Percentiles rank a stretch among this genome's conserved stretches.
Conservation (phyloP, 2,888 invertebrate species). For the Drosophila mulleri region DNA sequence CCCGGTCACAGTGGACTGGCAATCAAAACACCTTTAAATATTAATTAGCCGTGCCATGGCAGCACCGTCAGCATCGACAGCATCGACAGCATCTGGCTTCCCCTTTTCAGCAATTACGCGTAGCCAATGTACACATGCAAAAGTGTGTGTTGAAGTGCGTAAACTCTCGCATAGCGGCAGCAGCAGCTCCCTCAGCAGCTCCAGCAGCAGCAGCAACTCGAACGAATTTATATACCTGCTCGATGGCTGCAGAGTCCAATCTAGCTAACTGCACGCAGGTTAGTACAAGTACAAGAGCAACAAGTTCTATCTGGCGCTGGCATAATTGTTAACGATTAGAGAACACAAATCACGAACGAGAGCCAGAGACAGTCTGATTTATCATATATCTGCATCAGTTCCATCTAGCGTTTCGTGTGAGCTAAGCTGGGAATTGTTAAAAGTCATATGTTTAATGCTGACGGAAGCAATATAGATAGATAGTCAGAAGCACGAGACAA, state of each 20-base stretch:
- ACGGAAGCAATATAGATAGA: slow-evolving; percentile 69
- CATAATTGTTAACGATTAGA: slow-evolving; percentile 75
- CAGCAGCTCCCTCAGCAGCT: background rate
- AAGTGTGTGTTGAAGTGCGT: slow-evolving; percentile 73
- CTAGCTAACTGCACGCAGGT: slow-evolving; percentile 65
- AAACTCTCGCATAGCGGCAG: slow-evolving; percentile 38
- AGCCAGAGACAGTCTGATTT: slow-evolving; percentile 21
- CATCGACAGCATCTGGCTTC: slow-evolving; percentile 7
- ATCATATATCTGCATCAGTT: slow-evolving; percentile 34
- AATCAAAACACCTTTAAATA: slow-evolving; percentile 75
- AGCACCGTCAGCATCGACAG: background rate
- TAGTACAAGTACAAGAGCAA: slow-evolving; percentile 31
- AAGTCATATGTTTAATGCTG: slow-evolving; percentile 74
- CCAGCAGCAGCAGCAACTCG: slow-evolving; percentile 5
- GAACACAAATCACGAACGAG: slow-evolving; percentile 75
- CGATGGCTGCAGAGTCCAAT: slow-evolving; percentile 36
- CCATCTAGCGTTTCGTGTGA: slow-evolving; percentile 31
- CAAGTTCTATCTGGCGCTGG: slow-evolving; percentile 27
- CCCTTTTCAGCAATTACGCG: slow-evolving; percentile 51
- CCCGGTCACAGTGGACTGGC: slow-evolving; percentile 30
- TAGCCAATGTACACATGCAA: slow-evolving; percentile 28
- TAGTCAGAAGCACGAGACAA: slow-evolving; percentile 64
- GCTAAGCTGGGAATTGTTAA: slow-evolving; percentile 70
- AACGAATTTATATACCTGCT: slow-evolving; percentile 26
- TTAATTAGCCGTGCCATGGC: slow-evolving; percentile 67